phyloP scores from a whole-genome alignment of 2,888 invertebrate species.

The Harpagoxenus sublaevis region DNA sequence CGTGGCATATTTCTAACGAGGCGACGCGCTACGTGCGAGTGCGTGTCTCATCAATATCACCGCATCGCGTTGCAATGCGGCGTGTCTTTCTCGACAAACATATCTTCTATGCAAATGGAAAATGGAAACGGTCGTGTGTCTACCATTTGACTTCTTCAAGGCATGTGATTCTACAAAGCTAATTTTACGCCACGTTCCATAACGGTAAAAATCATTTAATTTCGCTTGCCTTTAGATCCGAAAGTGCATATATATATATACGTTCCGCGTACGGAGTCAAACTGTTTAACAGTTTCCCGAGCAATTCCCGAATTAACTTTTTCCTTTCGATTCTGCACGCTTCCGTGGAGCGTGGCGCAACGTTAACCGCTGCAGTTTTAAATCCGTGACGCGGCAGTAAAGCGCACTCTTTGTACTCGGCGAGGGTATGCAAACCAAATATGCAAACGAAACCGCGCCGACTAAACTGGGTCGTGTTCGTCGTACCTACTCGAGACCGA shows the following conservation, averaged over 20 bases:
- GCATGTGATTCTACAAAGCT: not conserved
- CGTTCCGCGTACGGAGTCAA: not conserved
- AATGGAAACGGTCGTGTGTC: not conserved
- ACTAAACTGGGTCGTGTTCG: slow-evolving; percentile 39
- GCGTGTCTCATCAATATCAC: not conserved
- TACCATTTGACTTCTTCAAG: not conserved
- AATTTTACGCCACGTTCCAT: not conserved
- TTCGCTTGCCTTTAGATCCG: not conserved
- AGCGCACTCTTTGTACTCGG: slow-evolving; percentile 39
- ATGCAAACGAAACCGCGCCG: slow-evolving; percentile 34
- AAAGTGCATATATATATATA: not conserved
- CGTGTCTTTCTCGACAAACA: not conserved
- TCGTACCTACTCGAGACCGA: slow-evolving; percentile 58
- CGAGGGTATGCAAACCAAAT: slow-evolving; percentile 30
- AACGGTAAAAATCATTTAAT: not conserved
- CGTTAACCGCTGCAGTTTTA: slow-evolving; percentile 27
- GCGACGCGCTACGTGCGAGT: not conserved
- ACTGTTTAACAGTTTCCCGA: slow-evolving; percentile 14
- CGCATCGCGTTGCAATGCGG: not conserved
- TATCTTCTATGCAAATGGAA: not conserved
- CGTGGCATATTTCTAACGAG: slow-evolving; percentile 5
- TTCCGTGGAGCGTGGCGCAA: slow-evolving; percentile 21
- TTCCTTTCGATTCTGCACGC: slow-evolving; percentile 13
- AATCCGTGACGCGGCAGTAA: slow-evolving; percentile 34
- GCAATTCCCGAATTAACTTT: slow-evolving; percentile 20